Percentiles rank a stretch among this genome's conserved stretches.
phyloP scores from a whole-genome alignment of 2,888 invertebrate species.

The Latrodectus elegans region DNA sequence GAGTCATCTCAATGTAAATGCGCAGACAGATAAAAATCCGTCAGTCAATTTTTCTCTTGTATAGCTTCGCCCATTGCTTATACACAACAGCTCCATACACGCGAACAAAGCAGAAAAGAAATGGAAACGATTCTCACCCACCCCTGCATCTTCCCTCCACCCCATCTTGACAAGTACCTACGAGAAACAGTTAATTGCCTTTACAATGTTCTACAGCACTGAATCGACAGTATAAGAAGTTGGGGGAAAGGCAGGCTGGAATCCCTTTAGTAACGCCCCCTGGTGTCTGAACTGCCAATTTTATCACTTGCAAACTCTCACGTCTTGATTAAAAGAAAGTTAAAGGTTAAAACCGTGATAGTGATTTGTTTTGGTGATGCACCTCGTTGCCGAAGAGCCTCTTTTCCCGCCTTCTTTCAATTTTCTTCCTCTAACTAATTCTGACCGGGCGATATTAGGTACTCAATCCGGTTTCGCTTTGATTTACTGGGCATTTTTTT shows the following conservation, averaged over 20 bases:
- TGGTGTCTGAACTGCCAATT: constrained; percentile 66
- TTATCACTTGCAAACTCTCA: constrained; percentile 67
- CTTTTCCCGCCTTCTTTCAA: not conserved
- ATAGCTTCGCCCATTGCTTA: constrained; percentile 53
- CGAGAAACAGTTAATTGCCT: constrained; percentile 65
- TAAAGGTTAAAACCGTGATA: constrained; percentile 67
- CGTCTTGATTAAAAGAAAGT: constrained; percentile 68
- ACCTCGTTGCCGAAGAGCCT: constrained; percentile 33
- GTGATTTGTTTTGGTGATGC: constrained; percentile 60
- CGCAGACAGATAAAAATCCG: not conserved
- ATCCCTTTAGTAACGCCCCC: constrained; percentile 59
- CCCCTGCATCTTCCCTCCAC: not conserved
- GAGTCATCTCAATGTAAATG: constrained; percentile 27
- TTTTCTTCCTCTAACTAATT: constrained; percentile 20
- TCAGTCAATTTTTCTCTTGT: constrained; percentile 42
- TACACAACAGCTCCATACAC: constrained; percentile 1
- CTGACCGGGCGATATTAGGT: constrained; percentile 4
- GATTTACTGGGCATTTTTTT: not conserved
- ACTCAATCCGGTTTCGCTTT: constrained; percentile 1
- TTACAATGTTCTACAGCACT: constrained; percentile 52
- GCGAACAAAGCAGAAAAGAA: constrained; percentile 17
- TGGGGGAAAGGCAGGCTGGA: constrained; percentile 49
- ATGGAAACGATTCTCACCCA: constrained; percentile 31
- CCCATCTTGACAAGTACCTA: constrained; percentile 50
- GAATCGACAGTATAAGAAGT: constrained; percentile 41